These are phyloP conservation scores for Megathymus violae DNA, from an alignment of 1,140 invertebrate genomes.

Conservation along the genomic window DNA sequence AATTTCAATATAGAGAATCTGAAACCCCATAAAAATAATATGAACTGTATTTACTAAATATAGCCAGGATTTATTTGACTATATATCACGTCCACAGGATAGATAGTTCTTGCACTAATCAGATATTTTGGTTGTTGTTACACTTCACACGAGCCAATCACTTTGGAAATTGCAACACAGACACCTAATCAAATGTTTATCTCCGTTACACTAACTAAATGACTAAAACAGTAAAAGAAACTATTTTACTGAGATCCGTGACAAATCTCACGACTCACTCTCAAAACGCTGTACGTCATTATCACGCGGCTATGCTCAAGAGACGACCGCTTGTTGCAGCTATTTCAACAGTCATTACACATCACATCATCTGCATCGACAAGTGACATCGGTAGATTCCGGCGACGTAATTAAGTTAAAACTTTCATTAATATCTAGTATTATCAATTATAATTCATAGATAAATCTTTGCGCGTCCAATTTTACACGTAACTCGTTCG, in stretches of 20 bases:
- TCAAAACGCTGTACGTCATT: conserved; percentile 64
- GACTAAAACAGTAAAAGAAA: conserved; percentile 16
- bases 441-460: too few species aligned
- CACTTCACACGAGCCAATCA: background rate
- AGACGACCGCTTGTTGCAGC: conserved; percentile 30
- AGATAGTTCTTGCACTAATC: background rate
- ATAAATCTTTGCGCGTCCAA: too few species aligned
- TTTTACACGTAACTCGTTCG: too few species aligned
- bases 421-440: too few species aligned
- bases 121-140: background rate
- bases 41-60: too few species aligned
- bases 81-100: background rate
- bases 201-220: too few species aligned
- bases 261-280: conserved; percentile 59
- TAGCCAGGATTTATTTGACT: background rate
- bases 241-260: conserved; percentile 22
- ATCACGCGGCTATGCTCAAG: conserved; percentile 47
- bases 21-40: too few species aligned
- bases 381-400: conserved; percentile 16
- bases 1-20: too few species aligned
- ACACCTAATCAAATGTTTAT: conserved; percentile 13
- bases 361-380: conserved; percentile 35
- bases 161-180: background rate
- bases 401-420: background rate
- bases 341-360: conserved; percentile 30